Base-by-base conservation (phyloP, 2,113 vertebrate genomes). In the Sylvicapra grimmia region DNA sequence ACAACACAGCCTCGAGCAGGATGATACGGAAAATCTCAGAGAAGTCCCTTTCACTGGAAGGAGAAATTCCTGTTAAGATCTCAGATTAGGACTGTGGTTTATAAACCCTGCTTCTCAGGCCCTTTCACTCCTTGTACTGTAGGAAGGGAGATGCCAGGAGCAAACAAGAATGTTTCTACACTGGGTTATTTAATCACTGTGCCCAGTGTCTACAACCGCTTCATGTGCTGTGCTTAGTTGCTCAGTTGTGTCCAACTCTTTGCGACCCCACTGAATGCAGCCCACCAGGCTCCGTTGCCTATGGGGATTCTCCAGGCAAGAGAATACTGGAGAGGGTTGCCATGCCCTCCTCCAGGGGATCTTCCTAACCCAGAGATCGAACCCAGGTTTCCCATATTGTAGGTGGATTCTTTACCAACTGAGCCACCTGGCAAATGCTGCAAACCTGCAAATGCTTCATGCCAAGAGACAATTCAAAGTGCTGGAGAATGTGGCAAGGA, bases 1-100 rank as follows among this genome's bases (percentile, higher is more conserved):
- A 82, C 61, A 94, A 13, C 15, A 72, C 29, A 80, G 84, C 53
- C 31, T 0, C 6, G 85, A 79, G 47, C 33, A 87, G 65, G 72
- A 94, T 33, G n/a, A 16, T 87, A 44, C 56, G 92, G 92, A 77
- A 84, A 8, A 87, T 96, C 90, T 96, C 92, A 65, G 9, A 97
- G 86, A 96, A 96, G 84, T 68, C 80, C 86, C 90, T 91, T 93
- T 94, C 31, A 88, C 80, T 11, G 25, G n/a, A 33, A 10, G 47
- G 33, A 95, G 61, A 40, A 94, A 89, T 85, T 92, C 53, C 33
- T 61, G 6, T 36, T 49, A 63, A 96, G 56, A 92, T n/a, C 25
- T 23, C n/a, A 84, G 75, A 83, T 88, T 85, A 27, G 33, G 11
- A n/a, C 15, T 36, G 56, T 8, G 33, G n/a, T 49, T 36, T 88